phyloP scores from a whole-genome alignment of 2,797 vertebrate species.

The Mionectes olivaceus region DNA sequence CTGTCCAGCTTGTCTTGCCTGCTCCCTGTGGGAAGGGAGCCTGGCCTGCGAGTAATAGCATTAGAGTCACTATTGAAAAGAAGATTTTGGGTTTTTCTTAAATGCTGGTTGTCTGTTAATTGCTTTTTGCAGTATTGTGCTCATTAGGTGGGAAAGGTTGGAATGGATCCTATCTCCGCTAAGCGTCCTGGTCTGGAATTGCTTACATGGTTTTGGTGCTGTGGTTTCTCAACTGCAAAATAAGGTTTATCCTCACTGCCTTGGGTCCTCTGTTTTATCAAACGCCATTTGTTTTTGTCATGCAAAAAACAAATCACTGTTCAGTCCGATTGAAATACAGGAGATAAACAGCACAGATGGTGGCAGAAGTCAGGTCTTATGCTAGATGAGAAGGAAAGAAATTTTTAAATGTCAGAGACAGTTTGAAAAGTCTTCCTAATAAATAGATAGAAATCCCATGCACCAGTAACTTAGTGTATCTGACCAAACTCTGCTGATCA shows the following conservation, averaged over 20 bases:
- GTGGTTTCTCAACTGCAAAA: background rate
- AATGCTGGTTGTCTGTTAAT: background rate
- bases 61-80: background rate
- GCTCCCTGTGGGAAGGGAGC: background rate
- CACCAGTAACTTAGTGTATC: background rate
- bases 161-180: background rate
- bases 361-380: background rate
- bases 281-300: background rate
- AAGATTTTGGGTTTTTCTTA: background rate
- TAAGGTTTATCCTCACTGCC: background rate
- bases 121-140: background rate
- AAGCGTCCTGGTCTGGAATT: background rate
- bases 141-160: background rate
- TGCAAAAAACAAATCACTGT: background rate
- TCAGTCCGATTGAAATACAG: background rate
- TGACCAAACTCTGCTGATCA: background rate
- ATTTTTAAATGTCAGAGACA: background rate
- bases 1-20: background rate
- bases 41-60: background rate
- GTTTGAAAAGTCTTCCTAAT: background rate
- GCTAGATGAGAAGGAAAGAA: background rate
- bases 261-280: background rate
- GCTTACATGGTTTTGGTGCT: background rate
- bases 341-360: background rate
- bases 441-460: background rate